These are phyloP conservation scores for human (Homo sapiens) DNA, from an alignment of 2,113 vertebrate genomes.

Conservation along the genomic window DNA sequence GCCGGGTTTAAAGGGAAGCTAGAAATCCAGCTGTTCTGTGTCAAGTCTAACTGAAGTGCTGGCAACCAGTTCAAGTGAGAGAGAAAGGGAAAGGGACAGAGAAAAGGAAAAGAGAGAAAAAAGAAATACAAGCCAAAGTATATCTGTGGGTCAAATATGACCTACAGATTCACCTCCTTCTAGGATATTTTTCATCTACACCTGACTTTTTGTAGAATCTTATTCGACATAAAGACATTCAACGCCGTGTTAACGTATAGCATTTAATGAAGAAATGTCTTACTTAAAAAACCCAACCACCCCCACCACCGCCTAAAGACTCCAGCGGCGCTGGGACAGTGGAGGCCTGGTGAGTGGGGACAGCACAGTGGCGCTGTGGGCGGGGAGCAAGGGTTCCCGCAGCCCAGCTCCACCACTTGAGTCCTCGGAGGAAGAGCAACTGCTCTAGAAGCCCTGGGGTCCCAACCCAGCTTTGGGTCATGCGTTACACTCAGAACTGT, in stretches of 20 bases:
- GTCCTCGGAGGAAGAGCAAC: background rate
- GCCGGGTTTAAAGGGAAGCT: background rate
- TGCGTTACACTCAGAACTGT: background rate
- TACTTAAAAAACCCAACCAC: background rate
- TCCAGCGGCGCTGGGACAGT: background rate
- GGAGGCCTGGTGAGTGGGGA: background rate
- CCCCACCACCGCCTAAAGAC: background rate
- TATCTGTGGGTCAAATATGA: background rate
- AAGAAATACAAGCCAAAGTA: background rate
- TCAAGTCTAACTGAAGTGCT: background rate
- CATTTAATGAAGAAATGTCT: background rate
- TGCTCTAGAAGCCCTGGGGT: background rate
- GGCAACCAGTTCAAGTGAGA: background rate
- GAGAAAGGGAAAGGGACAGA: background rate
- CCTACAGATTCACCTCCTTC: background rate
- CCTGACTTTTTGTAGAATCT: background rate
- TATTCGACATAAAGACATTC: background rate
- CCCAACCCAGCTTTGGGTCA: background rate
- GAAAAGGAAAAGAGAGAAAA: background rate
- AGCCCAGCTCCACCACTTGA: background rate
- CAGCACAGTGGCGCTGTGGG: too few relatives aligned
- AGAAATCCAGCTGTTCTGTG: background rate
- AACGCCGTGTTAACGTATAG: background rate
- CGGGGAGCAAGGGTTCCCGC: background rate
- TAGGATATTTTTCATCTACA: background rate